Percentiles rank a stretch among this genome's conserved stretches.
Conservation (phyloP, 2,797 vertebrate species). For the Spheniscus humboldti region DNA sequence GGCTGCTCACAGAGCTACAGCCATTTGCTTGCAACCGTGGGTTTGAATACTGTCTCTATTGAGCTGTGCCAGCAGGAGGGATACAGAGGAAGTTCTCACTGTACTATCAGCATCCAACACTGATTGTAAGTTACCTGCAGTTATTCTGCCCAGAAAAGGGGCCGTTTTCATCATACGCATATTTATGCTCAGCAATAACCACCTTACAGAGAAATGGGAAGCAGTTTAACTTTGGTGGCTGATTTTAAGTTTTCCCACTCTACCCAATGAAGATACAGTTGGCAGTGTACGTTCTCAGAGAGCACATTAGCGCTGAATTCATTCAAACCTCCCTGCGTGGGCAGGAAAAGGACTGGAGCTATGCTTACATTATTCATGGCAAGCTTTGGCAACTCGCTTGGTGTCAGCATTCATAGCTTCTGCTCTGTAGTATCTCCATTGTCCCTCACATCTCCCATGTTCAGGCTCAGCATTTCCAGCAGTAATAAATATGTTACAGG, state of each 20-base stretch:
- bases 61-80: not conserved
- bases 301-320: slow-evolving; percentile 29
- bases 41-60: not conserved
- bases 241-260: slow-evolving; percentile 49
- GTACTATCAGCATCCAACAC: not conserved
- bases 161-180: not conserved
- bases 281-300: not conserved
- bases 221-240: slow-evolving; percentile 14
- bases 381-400: not conserved
- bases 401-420: slow-evolving; percentile 37
- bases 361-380: slow-evolving; percentile 46
- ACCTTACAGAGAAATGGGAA: not conserved
- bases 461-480: slow-evolving; percentile 1
- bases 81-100: not conserved
- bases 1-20: not conserved
- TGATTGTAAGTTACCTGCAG: not conserved
- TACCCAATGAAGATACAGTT: not conserved
- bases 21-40: not conserved
- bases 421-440: not conserved
- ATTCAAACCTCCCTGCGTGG: slow-evolving; percentile 11
- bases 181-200: not conserved
- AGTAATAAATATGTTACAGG: not conserved
- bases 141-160: not conserved
- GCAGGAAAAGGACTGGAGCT: slow-evolving; percentile 13
- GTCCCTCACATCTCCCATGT: not conserved